Evolutionary conservation across 2,797 vertebrate species (phyloP), one percentile per base, ranked within the genome.

Genomic region (Alectoris magna): DNA sequence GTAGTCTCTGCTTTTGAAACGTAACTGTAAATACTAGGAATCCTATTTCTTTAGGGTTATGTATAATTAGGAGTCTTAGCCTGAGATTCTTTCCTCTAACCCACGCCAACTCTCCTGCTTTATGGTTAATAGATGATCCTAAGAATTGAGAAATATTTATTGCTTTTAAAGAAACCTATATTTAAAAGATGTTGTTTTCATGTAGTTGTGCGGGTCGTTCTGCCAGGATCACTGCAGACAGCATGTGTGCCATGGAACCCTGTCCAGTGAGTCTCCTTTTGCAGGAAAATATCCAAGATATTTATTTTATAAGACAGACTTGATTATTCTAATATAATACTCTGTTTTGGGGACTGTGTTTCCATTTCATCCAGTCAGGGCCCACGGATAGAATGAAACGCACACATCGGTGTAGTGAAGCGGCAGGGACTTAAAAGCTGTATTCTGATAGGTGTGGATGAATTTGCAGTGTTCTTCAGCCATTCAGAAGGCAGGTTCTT

Each of bases 131-230:
- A 97, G 95, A 95, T 93, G 48, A 96, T 92, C 90, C 93, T 95
- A 94, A 97, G 79, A 96, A 93, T 96, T 55, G 71, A 95, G 94
- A 96, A 97, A 94, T 98, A 98, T 98, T 98, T 98, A 98, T 98
- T 98, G 97, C 96, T 97, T 96, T 97, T 92, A 97, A 96, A 97
- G 95, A 98, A 97, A 95, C 96, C 84, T 96, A 95, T 98, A 97
- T 97, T 97, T 98, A 97, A 97, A 94, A 94, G 84, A 95, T 85
- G 84, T 95, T 85, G 85, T 96, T 97, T 96, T 96, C 93, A 87
- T 43, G 60, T 94, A 90, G 90, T 86, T 79, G 85, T 67, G 87
- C 14, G 0, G 89, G 89, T 92, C 73, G 21, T 93, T 94, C 76
- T 94, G 94, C 92, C 84, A 74, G 78, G 81, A 93, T 94, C 92